Conservation (phyloP, 2,797 vertebrate species). For the Bucorvus abyssinicus region DNA sequence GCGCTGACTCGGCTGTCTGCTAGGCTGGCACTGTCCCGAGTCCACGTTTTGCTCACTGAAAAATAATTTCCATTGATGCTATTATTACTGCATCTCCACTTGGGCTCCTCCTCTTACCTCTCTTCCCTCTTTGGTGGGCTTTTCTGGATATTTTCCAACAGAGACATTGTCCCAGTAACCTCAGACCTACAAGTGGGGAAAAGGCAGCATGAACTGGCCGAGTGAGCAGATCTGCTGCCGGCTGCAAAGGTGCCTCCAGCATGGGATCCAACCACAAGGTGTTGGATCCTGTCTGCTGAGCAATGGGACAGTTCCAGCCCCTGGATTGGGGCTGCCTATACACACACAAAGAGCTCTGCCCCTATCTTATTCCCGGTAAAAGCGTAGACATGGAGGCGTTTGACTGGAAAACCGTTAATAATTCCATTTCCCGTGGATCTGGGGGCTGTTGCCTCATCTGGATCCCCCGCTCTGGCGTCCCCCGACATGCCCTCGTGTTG, state of each 20-base stretch:
- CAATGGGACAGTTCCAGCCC: background rate
- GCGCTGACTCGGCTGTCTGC: background rate
- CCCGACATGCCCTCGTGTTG: background rate
- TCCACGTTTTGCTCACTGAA: background rate
- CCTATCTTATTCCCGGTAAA: background rate
- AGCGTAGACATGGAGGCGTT: background rate
- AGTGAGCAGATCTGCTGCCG: background rate
- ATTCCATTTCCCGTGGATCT: background rate
- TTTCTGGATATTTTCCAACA: background rate
- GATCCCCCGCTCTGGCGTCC: background rate
- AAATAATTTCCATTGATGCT: background rate
- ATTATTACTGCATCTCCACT: background rate
- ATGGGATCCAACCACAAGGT: fast-evolving
- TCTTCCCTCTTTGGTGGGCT: background rate
- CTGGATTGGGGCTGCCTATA: background rate
- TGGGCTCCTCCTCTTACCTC: background rate
- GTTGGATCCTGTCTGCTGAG: background rate
- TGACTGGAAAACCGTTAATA: background rate
- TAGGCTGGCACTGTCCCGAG: fast-evolving
- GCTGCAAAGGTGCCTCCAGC: background rate
- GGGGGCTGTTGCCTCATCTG: background rate
- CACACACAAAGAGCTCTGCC: background rate
- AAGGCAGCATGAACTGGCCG: background rate
- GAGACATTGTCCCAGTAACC: background rate
- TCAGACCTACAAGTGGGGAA: fast-evolving